Base-by-base conservation (phyloP, 2,797 vertebrate genomes). In the Chiroxiphia lanceolata region DNA sequence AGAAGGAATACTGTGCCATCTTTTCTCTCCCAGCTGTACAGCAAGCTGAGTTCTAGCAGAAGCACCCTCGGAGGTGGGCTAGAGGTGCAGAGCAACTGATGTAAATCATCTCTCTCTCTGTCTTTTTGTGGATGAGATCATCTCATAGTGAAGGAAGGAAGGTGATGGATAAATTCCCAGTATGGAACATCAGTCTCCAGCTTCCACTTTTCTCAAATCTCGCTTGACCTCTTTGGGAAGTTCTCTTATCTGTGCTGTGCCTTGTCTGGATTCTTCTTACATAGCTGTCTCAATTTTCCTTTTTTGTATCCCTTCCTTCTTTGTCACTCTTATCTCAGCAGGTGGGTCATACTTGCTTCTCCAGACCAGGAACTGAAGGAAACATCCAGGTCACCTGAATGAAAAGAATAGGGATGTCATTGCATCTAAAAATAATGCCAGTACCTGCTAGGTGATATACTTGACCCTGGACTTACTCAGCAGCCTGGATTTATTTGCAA, bases 351-450 rank as follows among this genome's bases (percentile, higher is more conserved):
- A 83, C 45, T 71, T 91, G 31, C 69, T 87, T 95, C 75, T 40
- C 26, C 36, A 25, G 45, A 47, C 69, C 26, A 76, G 82, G 65
- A 92, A 54, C 68, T 7, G 3, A 93, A 82, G 70, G 75, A 89
- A 87, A 71, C 60, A 86, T 93, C 48, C 82, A 96, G 94, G 87
- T 94, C 87, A 88, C 44, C 89, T 47, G 63, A 72, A 82, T 89
- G n/a, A 97, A 94, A 89, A 94, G 89, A 92, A 67, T 1, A 72
- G 74, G 60, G 20, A 83, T 87, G 85, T 96, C 87, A 76, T 54
- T 94, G 53, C 65, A 74, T 88, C 87, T 95, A 95, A 96, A 96
- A 96, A 93, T 96, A 95, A 75, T 90, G 18, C 40, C 61, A 42
- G 29, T 93, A 90, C 54, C 67, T 94, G 78, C 26, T 64, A 57